Conservation (phyloP, 2,797 vertebrate genomes). For the Acanthurus tractus region DNA sequence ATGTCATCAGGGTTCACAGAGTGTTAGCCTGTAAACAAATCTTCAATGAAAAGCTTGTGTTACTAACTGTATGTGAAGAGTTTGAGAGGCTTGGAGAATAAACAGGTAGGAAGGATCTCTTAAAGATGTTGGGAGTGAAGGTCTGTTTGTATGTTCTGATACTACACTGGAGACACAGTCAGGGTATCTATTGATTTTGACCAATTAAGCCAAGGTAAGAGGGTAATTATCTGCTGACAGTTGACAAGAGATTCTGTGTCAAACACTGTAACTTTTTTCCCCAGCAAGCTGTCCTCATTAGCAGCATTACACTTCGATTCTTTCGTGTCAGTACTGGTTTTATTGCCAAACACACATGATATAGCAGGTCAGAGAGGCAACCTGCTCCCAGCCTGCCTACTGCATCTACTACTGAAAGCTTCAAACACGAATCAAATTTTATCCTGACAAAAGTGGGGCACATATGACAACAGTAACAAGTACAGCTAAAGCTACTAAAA, state of each 20-base stretch:
- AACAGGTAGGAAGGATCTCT: neutral
- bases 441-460: slow-evolving; percentile 37
- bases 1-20: neutral
- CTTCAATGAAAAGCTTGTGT: neutral
- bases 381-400: slow-evolving; percentile 17
- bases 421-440: slow-evolving; percentile 37
- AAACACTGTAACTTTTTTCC: neutral
- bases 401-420: slow-evolving; percentile 9
- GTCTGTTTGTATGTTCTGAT: neutral
- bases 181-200: neutral
- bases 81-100: neutral
- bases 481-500: slow-evolving; percentile 31
- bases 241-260: neutral
- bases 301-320: slow-evolving; percentile 5
- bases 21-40: neutral
- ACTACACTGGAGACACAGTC: neutral
- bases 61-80: neutral
- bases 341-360: neutral
- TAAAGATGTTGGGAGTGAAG: neutral
- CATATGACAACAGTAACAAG: slow-evolving; percentile 28
- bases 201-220: neutral
- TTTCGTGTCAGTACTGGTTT: neutral
- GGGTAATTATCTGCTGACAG: neutral
- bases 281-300: neutral
- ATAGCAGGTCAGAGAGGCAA: neutral